These are phyloP conservation scores for Callipepla squamata DNA, from an alignment of 2,113 vertebrate species.

Conservation along the genomic window DNA sequence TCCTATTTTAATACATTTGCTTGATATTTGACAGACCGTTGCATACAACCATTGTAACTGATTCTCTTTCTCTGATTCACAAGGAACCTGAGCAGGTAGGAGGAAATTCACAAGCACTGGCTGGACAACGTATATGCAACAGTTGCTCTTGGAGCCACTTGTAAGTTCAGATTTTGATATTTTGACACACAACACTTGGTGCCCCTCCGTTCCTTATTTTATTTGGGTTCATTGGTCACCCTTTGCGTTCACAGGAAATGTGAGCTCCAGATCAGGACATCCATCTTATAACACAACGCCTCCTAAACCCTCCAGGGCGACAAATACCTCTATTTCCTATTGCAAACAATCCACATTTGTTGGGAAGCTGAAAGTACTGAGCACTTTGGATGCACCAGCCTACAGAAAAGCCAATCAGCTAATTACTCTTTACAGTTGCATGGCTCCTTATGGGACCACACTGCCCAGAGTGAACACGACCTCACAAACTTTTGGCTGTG, in stretches of 20 bases:
- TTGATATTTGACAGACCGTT: neutral
- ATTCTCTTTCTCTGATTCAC: neutral
- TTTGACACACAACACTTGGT: neutral
- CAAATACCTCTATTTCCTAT: neutral
- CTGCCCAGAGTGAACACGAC: neutral
- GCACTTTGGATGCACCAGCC: neutral
- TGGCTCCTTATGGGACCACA: accelerated
- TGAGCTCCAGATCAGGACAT: neutral
- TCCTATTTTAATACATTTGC: neutral
- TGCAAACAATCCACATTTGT: neutral
- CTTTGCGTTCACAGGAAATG: neutral
- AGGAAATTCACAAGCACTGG: neutral
- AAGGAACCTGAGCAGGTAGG: neutral
- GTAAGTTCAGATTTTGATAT: neutral
- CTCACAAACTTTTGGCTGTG: constrained; percentile 37
- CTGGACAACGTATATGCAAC: neutral
- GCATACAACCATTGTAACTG: neutral
- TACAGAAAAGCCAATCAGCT: neutral
- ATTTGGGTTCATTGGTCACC: neutral
- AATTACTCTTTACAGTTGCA: neutral
- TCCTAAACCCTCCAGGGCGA: neutral
- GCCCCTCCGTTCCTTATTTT: neutral
- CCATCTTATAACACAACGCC: neutral
- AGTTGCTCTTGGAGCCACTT: neutral
- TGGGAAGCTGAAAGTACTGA: neutral